These are phyloP conservation scores for Isurus oxyrinchus DNA, from an alignment of 2,113 vertebrate species.

Conservation along the genomic window DNA sequence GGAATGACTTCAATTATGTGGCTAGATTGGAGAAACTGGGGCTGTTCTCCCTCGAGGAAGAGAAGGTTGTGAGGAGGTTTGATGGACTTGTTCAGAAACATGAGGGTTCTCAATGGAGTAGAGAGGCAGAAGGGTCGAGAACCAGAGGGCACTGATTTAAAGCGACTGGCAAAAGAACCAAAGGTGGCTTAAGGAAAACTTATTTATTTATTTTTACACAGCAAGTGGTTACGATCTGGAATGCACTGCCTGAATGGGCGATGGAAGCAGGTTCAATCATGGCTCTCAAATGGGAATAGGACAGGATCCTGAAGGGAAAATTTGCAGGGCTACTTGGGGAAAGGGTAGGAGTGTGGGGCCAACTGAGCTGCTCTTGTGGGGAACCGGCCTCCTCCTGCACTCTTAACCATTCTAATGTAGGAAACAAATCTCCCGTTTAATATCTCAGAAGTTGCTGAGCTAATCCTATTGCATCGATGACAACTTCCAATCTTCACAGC, in stretches of 20 bases:
- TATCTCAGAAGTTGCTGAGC: not conserved
- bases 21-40: no score
- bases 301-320: not conserved
- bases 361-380: not conserved
- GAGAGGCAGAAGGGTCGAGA: no score
- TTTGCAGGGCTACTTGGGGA: not conserved
- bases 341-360: not conserved
- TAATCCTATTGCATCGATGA: not conserved
- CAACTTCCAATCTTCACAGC: not conserved
- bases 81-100: no score
- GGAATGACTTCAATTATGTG: no score
- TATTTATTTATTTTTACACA: no score
- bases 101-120: no score
- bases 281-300: not conserved
- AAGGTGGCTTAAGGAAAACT: no score
- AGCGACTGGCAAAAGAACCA: no score
- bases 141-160: no score
- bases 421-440: not conserved
- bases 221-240: not conserved
- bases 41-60: no score
- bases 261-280: not conserved
- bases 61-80: no score
- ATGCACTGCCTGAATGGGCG: not conserved
- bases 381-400: not conserved
- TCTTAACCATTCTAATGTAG: not conserved